Evolutionary conservation across 2,888 invertebrate genomes (phyloP), one percentile per base, ranked within the genome.

Genomic region (Zele albiditarsus): DNA sequence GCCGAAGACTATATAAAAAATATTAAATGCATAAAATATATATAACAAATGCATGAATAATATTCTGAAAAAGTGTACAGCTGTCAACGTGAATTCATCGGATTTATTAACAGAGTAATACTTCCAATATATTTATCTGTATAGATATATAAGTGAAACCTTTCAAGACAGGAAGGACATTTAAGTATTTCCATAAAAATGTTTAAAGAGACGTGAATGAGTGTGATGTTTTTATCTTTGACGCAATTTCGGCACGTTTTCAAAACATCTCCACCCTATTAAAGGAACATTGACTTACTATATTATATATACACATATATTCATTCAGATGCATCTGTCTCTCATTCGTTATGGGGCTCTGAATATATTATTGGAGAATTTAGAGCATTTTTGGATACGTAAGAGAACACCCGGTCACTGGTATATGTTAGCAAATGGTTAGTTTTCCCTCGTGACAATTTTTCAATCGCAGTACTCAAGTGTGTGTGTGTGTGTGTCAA

Each of bases 241-340:
- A 63, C 80, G 79, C 65, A 78, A 81, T 84, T 85, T 85, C 86
- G 86, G 84, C 86, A 86, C 86, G 86, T 86, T 85, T 84, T 81
- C 80, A 84, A 85, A 86, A 85, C 86, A 86, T 77, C 80, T 76
- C 76, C 28, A 58, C 65, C 57, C 75, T 80, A 77, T 79, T 74
- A 73, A 75, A 76, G 77, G 78, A 80, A 79, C 81, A 77, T 81
- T 77, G 78, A 77, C 62, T 70, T 23, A 38, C 38, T 38, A 38
- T 49, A 16, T 27, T 27, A 33, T n/a, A 60, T 38, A 60, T 73
- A 70, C n/a, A 53, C 8, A 53, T 20, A 53, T 53, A 20, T 8
- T 10, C 53, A 53, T 53, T 46, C n/a, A 3, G 5, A 16, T 53
- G 81, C 86, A 86, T 86, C 86, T 86, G 85, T 53, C 68, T 63